Conservation (phyloP, 2,113 vertebrate genomes). For the Triplophysa dalaica region DNA sequence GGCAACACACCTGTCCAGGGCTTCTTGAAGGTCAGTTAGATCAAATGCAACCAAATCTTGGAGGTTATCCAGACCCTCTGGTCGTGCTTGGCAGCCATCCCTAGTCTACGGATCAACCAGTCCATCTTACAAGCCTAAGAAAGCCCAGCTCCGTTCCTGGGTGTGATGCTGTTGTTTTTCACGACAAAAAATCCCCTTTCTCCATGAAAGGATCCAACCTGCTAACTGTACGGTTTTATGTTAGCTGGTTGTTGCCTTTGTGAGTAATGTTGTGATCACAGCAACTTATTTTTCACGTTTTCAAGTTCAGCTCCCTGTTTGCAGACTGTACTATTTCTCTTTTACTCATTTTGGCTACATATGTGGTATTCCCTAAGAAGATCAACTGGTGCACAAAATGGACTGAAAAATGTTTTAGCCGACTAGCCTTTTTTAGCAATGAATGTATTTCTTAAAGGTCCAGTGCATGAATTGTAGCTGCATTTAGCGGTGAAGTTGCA, state of each 20-base stretch:
- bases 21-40: conserved; percentile 38
- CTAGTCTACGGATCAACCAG: conserved; percentile 20
- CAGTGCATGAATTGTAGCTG: no score
- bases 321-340: neutral
- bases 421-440: no score
- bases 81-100: conserved; percentile 33
- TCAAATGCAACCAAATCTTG: conserved; percentile 41
- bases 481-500: no score
- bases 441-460: no score
- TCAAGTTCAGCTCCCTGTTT: neutral
- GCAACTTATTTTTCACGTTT: neutral
- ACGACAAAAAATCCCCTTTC: neutral
- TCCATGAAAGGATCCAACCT: conserved; percentile 7
- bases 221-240: neutral
- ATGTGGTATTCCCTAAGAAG: neutral
- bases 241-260: no score
- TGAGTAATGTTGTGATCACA: neutral
- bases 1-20: conserved; percentile 20
- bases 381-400: neutral
- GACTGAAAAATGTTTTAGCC: neutral
- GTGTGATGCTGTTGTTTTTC: conserved; percentile 12
- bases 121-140: conserved; percentile 10
- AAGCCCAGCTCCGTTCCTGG: neutral
- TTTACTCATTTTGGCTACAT: neutral
- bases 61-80: conserved; percentile 39